Evolutionary conservation across 2,888 invertebrate species (phyloP).

Genomic region (Rapana venosa): DNA sequence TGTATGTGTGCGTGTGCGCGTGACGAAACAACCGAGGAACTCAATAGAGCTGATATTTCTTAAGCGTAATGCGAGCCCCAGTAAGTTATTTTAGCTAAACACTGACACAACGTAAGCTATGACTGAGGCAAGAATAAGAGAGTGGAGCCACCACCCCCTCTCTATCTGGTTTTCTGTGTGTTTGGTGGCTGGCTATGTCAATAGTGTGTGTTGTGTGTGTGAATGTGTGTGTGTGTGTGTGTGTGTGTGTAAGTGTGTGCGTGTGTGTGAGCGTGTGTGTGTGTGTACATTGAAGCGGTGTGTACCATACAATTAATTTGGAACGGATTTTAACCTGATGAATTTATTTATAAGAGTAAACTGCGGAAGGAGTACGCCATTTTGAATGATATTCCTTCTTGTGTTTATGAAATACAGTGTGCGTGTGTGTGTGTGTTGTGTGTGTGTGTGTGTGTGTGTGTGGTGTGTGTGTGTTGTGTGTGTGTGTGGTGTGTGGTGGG

Average conservation of each 20-base stretch:
- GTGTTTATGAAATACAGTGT: background rate
- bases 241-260: constrained; percentile 28
- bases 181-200: no score
- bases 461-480: background rate
- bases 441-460: background rate
- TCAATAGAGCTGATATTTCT: no score
- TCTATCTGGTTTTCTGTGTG: no score
- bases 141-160: no score
- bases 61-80: no score
- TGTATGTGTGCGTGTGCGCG: constrained; percentile 13
- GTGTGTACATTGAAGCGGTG: background rate
- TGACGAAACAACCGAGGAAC: background rate
- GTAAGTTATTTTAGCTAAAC: no score
- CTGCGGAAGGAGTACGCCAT: no score
- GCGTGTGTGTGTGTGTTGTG: background rate
- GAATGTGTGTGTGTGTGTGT: constrained; percentile 27
- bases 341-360: no score
- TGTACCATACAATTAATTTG: background rate
- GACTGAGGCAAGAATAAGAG: no score
- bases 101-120: no score
- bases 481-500: constrained; percentile 21
- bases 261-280: background rate
- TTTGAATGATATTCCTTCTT: no score
- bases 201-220: background rate
- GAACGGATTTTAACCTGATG: no score